Conservation (phyloP, 2,888 invertebrate genomes). For the Latheticus oryzae region DNA sequence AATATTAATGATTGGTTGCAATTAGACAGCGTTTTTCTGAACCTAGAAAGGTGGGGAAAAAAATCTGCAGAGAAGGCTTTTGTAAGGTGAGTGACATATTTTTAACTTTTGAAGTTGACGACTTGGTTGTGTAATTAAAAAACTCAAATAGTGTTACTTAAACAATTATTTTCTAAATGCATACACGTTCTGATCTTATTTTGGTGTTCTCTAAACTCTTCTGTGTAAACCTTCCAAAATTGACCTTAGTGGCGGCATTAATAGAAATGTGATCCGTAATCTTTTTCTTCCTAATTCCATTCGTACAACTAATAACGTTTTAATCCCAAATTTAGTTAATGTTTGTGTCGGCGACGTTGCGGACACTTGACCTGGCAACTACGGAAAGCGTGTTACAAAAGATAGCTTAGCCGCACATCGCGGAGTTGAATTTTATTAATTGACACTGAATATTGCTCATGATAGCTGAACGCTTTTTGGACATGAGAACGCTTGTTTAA, state of each 20-base stretch:
- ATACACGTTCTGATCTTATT: too few species aligned
- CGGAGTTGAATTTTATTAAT: too few species aligned
- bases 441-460: too few species aligned
- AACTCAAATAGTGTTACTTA: not conserved
- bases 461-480: too few species aligned
- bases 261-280: too few species aligned
- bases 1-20: slow-evolving; percentile 56
- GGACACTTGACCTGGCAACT: slow-evolving; percentile 66
- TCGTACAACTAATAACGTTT: slow-evolving; percentile 44
- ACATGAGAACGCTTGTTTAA: slow-evolving; percentile 9
- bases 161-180: too few species aligned
- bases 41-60: slow-evolving; percentile 54
- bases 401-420: slow-evolving; percentile 46
- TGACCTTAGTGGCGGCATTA: slow-evolving; percentile 56
- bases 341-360: slow-evolving; percentile 66
- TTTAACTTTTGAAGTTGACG: slow-evolving; percentile 51
- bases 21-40: slow-evolving; percentile 55
- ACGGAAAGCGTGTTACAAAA: slow-evolving; percentile 63
- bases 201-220: slow-evolving; percentile 33
- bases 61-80: slow-evolving; percentile 58
- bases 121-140: slow-evolving; percentile 39
- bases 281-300: not conserved
- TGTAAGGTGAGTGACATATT: slow-evolving; percentile 66
- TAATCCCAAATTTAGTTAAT: slow-evolving; percentile 62
- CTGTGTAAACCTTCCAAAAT: slow-evolving; percentile 58